These are phyloP conservation scores for Panopea generosa DNA, from an alignment of 2,888 invertebrate species.

Conservation along the genomic window DNA sequence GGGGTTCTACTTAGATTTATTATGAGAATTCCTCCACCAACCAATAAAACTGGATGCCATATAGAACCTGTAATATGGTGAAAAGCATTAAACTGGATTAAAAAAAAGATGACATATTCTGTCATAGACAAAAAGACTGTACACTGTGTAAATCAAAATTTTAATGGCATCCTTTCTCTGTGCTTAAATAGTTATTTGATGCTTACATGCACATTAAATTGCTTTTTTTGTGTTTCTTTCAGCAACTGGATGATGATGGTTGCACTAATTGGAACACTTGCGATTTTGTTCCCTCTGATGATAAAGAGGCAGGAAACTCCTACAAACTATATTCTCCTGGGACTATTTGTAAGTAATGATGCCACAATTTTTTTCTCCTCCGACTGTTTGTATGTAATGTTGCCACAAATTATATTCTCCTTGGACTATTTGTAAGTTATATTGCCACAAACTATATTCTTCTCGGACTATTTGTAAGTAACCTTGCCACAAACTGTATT, in stretches of 20 bases:
- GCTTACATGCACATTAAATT: no score
- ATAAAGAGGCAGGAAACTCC: constrained; percentile 92
- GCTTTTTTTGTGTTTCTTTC: constrained; percentile 71
- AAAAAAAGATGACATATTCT: no score
- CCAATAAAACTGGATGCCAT: no score
- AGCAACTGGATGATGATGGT: constrained; percentile 85
- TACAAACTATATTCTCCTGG: constrained; percentile 92
- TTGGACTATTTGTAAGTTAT: constrained; percentile 91
- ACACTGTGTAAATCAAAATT: no score
- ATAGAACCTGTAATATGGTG: no score
- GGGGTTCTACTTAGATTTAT: no score
- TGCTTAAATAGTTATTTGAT: no score
- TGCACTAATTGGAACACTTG: constrained; percentile 83
- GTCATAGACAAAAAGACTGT: no score
- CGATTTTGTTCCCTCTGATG: constrained; percentile 85
- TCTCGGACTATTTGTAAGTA: constrained; percentile 91
- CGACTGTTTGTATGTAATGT: no score
- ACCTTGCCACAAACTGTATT: constrained; percentile 91
- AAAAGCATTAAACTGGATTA: no score
- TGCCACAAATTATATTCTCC: constrained; percentile 92
- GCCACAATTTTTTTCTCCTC: background rate
- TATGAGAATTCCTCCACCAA: no score
- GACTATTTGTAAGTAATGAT: constrained; percentile 90
- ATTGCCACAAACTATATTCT: constrained; percentile 93
- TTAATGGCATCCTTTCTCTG: no score